These are phyloP conservation scores for Colletes collaris DNA, from an alignment of 2,888 invertebrate genomes.

Conservation along the genomic window DNA sequence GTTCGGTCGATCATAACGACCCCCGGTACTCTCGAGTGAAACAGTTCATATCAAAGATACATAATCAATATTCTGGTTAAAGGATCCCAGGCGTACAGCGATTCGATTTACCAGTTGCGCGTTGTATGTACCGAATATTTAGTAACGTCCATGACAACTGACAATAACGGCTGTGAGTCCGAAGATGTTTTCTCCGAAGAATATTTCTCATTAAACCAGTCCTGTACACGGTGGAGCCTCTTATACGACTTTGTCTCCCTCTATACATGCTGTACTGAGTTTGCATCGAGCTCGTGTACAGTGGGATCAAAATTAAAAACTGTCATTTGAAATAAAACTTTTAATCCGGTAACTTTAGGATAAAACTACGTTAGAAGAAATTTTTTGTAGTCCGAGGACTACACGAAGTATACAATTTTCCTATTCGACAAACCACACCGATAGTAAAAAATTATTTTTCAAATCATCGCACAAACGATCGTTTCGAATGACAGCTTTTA, in stretches of 20 bases:
- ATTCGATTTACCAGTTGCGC: constrained; percentile 59
- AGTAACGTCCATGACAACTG: constrained; percentile 78
- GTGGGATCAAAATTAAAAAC: not conserved
- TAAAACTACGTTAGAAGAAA: too few species aligned
- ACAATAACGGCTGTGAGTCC: constrained; percentile 77
- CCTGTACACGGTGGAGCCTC: constrained; percentile 15
- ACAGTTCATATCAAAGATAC: constrained; percentile 60
- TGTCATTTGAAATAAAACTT: not conserved
- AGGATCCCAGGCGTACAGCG: constrained; percentile 57
- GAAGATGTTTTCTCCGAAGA: constrained; percentile 57
- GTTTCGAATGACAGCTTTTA: not conserved
- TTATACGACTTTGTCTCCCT: constrained; percentile 1
- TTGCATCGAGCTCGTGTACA: not conserved
- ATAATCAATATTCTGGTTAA: constrained; percentile 53
- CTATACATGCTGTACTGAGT: not conserved
- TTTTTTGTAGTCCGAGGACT: too few species aligned
- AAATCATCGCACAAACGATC: too few species aligned
- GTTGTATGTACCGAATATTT: constrained; percentile 65
- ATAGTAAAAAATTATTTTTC: too few species aligned
- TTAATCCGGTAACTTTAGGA: too few species aligned
- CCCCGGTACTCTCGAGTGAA: constrained; percentile 34
- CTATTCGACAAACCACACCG: too few species aligned
- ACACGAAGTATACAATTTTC: too few species aligned
- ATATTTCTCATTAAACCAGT: constrained; percentile 42
- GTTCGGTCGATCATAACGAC: constrained; percentile 1